These are phyloP conservation scores for Oasisia sp. DNA, from an alignment of 2,888 invertebrate genomes.

Conservation along the genomic window DNA sequence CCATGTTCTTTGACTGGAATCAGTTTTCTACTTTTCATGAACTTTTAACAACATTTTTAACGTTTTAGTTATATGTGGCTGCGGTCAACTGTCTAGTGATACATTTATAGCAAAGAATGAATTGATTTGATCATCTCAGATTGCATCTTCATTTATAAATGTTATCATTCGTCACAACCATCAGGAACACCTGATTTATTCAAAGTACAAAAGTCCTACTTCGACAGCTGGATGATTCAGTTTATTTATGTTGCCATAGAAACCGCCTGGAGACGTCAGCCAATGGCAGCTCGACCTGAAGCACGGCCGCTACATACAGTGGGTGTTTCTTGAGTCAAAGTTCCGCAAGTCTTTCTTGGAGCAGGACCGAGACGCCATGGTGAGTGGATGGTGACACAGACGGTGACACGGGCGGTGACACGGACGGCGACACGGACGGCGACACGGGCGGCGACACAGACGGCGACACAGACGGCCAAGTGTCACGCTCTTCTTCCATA, in stretches of 20 bases:
- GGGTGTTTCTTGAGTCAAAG: slow-evolving; percentile 50
- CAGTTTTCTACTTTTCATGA: not conserved
- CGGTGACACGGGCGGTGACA: no score
- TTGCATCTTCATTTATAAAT: no score
- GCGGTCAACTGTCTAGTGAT: not conserved
- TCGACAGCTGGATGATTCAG: not conserved
- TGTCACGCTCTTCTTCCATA: no score
- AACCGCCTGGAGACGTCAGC: not conserved
- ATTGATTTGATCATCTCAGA: no score
- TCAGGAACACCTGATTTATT: no score
- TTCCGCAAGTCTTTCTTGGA: slow-evolving; percentile 47
- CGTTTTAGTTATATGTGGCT: not conserved
- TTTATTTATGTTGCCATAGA: not conserved
- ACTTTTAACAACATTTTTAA: not conserved
- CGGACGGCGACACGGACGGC: no score
- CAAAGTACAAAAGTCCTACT: not conserved
- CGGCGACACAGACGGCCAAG: no score
- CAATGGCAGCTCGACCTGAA: slow-evolving; percentile 48
- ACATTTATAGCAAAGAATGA: not conserved
- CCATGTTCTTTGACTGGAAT: no score
- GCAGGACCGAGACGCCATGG: slow-evolving; percentile 54
- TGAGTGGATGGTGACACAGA: no score
- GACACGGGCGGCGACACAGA: no score
- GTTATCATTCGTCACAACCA: no score
- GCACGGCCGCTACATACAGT: slow-evolving; percentile 52